These are phyloP conservation scores for Ceratothoa steindachneri DNA, from an alignment of 2,888 invertebrate species.

Conservation along the genomic window DNA sequence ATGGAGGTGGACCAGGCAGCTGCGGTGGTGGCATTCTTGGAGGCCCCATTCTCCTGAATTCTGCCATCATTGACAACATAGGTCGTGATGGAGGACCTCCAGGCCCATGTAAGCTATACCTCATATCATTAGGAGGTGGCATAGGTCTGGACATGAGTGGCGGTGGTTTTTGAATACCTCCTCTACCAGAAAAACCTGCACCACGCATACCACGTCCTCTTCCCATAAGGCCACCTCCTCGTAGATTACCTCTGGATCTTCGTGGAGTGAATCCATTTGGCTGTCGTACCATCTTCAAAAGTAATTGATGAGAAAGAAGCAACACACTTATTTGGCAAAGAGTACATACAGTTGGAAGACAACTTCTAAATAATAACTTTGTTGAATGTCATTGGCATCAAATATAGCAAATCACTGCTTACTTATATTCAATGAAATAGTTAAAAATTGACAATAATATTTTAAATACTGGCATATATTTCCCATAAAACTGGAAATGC, in stretches of 20 bases:
- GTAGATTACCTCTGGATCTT: slow-evolving; percentile 19
- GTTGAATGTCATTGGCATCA: too few relatives aligned
- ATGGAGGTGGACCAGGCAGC: not conserved
- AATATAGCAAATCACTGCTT: too few relatives aligned
- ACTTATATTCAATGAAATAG: too few relatives aligned
- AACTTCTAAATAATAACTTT: too few relatives aligned
- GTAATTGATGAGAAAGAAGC: not conserved
- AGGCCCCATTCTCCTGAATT: not conserved
- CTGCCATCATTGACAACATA: not conserved
- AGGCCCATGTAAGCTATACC: not conserved
- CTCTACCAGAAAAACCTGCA: slow-evolving; percentile 3
- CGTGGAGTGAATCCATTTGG: slow-evolving; percentile 23
- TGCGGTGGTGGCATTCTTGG: not conserved
- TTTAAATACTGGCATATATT: too few relatives aligned
- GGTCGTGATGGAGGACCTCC: not conserved
- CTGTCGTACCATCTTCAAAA: slow-evolving; percentile 24
- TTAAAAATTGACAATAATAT: too few relatives aligned
- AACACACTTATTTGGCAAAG: not conserved
- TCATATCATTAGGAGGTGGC: slow-evolving; percentile 26
- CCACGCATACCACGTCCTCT: slow-evolving; percentile 16
- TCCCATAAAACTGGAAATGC: too few relatives aligned
- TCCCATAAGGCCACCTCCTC: slow-evolving; percentile 18
- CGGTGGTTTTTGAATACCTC: slow-evolving; percentile 36
- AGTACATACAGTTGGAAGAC: too few relatives aligned
- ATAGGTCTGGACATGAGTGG: slow-evolving; percentile 40